A percentile compares a stretch with the other conserved stretches of the same genome.
Evolutionary conservation across 2,797 vertebrate species (phyloP).

Genomic region (Oceanodroma leucorhoa): DNA sequence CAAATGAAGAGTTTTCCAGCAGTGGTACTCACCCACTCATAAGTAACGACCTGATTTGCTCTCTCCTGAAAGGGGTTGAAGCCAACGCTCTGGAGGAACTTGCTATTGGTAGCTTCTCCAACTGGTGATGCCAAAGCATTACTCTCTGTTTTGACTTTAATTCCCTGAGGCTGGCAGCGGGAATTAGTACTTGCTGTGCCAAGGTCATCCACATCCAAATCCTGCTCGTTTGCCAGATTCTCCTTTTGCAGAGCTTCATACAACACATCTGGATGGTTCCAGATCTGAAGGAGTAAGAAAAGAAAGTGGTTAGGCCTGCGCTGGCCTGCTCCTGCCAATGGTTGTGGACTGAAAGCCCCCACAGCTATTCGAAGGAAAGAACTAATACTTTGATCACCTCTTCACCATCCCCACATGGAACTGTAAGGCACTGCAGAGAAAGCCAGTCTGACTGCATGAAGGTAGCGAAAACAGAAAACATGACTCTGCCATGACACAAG

Average conservation of each 20-base stretch:
- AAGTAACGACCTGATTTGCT: conserved; percentile 96
- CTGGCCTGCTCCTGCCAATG: neutral
- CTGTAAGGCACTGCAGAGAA: neutral
- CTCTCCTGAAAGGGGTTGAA: conserved; percentile 90
- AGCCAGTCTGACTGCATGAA: neutral
- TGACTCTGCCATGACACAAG: neutral
- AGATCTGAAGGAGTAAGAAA: conserved; percentile 83
- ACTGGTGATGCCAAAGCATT: conserved; percentile 69
- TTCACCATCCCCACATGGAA: neutral
- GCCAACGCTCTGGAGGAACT: conserved; percentile 80
- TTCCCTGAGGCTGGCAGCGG: conserved; percentile 80
- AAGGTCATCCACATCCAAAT: conserved; percentile 95
- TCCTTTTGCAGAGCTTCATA: conserved; percentile 96
- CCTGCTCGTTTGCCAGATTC: conserved; percentile 92
- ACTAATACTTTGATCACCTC: neutral
- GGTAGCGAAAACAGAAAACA: neutral
- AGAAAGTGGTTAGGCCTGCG: neutral
- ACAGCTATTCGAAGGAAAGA: neutral
- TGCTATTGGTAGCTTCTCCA: conserved; percentile 89
- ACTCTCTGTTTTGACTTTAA: conserved; percentile 85
- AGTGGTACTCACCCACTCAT: conserved; percentile 90
- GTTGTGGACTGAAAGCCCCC: neutral
- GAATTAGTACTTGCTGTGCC: conserved; percentile 79
- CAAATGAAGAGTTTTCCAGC: neutral
- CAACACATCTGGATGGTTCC: conserved; percentile 98